These are phyloP conservation scores for Anthophora plumipes DNA, from an alignment of 2,888 invertebrate genomes.

Conservation along the genomic window DNA sequence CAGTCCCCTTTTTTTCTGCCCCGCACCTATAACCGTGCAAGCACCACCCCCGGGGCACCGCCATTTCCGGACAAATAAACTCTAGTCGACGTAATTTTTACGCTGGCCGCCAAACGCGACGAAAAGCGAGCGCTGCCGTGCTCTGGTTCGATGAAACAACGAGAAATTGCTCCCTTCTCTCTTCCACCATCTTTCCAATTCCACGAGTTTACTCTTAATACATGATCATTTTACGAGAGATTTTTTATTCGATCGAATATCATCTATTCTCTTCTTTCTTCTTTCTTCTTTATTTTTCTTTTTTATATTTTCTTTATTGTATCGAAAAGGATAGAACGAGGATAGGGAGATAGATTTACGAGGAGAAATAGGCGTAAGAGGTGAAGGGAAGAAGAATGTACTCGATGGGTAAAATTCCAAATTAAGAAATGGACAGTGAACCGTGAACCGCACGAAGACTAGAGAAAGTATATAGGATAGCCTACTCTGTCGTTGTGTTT, in stretches of 20 bases:
- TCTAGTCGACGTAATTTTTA: constrained; percentile 90
- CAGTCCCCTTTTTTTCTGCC: constrained; percentile 81
- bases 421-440: constrained; percentile 35
- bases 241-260: too few relatives aligned
- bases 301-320: background rate
- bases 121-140: constrained; percentile 80
- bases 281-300: too few relatives aligned
- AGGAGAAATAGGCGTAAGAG: background rate
- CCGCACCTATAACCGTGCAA: constrained; percentile 81
- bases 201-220: background rate
- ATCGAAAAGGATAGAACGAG: background rate
- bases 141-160: constrained; percentile 73
- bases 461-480: background rate
- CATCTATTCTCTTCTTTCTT: too few relatives aligned
- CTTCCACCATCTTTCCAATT: constrained; percentile 14
- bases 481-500: background rate
- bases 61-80: constrained; percentile 85
- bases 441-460: constrained; percentile 23
- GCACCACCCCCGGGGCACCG: constrained; percentile 83
- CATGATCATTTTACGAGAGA: too few relatives aligned
- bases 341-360: constrained; percentile 2
- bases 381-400: background rate
- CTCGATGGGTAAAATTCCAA: background rate
- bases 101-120: constrained; percentile 87
- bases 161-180: constrained; percentile 67